phyloP scores from a whole-genome alignment of 2,888 invertebrate species.

The Eremobia ochroleuca region DNA sequence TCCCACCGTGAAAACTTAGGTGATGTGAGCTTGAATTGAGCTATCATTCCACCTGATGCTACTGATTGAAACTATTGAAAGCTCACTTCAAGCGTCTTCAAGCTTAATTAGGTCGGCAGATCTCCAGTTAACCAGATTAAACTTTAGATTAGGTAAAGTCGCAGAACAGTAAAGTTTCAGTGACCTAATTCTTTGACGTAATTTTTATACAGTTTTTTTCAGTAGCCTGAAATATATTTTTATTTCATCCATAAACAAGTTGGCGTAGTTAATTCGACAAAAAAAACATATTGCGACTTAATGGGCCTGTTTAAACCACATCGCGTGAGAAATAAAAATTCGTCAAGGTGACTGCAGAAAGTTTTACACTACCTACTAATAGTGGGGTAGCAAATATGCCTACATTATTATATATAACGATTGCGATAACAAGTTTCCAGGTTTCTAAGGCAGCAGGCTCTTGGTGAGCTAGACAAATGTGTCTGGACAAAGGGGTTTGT shows the following conservation, averaged over 20 bases:
- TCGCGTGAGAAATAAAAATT: slow-evolving; percentile 61
- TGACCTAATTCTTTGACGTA: slow-evolving; percentile 24
- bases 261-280: slow-evolving; percentile 49
- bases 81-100: neutral
- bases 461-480: neutral
- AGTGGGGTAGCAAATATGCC: slow-evolving; percentile 44
- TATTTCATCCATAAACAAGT: slow-evolving; percentile 38
- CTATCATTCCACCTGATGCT: neutral
- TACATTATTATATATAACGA: slow-evolving; percentile 23
- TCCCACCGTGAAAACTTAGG: neutral
- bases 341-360: slow-evolving; percentile 57
- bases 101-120: neutral
- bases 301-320: slow-evolving; percentile 42
- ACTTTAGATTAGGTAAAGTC: neutral
- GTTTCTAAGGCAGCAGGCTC: neutral
- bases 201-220: slow-evolving; percentile 22
- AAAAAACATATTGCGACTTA: slow-evolving; percentile 51
- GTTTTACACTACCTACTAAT: slow-evolving; percentile 45
- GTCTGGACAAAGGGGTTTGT: neutral
- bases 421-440: slow-evolving; percentile 11
- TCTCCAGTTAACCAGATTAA: neutral
- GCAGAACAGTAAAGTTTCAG: neutral
- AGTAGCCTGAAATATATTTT: slow-evolving; percentile 26
- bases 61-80: neutral
- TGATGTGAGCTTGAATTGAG: neutral